These are phyloP conservation scores for Lutraria lutraria DNA, from an alignment of 2,888 invertebrate genomes.

Conservation along the genomic window DNA sequence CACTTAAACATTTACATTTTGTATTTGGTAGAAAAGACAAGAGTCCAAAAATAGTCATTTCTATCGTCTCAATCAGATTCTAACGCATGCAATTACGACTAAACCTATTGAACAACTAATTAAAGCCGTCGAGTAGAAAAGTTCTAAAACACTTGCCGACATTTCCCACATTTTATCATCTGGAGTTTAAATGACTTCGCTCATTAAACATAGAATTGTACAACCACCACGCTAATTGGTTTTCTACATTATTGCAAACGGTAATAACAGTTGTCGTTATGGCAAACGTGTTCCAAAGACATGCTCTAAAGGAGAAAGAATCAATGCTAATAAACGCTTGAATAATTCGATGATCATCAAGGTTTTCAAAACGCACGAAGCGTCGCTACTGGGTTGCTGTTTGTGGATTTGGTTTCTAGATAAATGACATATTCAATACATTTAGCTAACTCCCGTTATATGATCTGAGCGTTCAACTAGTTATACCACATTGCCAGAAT, in stretches of 20 bases:
- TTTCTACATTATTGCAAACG: background rate
- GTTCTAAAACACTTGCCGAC: background rate
- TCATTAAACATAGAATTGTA: background rate
- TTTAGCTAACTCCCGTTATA: background rate
- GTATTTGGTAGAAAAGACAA: no score
- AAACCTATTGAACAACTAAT: background rate
- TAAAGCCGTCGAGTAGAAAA: background rate
- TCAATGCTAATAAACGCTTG: background rate
- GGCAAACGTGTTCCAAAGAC: background rate
- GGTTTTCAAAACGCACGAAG: background rate
- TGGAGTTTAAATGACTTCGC: background rate
- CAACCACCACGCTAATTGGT: background rate
- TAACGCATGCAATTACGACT: no score
- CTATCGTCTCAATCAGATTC: no score
- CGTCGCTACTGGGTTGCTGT: background rate
- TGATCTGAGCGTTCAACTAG: background rate
- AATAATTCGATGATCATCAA: background rate
- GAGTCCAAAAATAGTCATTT: no score
- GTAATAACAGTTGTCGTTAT: background rate
- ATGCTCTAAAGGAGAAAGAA: background rate
- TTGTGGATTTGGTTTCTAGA: background rate
- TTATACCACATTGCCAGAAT: conserved; percentile 8
- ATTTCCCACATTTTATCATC: background rate
- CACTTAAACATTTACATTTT: no score
- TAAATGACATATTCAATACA: background rate